A percentile compares a stretch with the other conserved stretches of the same genome.
phyloP scores from a whole-genome alignment of 1,140 invertebrate genomes.

The Penaeus chinensis region DNA sequence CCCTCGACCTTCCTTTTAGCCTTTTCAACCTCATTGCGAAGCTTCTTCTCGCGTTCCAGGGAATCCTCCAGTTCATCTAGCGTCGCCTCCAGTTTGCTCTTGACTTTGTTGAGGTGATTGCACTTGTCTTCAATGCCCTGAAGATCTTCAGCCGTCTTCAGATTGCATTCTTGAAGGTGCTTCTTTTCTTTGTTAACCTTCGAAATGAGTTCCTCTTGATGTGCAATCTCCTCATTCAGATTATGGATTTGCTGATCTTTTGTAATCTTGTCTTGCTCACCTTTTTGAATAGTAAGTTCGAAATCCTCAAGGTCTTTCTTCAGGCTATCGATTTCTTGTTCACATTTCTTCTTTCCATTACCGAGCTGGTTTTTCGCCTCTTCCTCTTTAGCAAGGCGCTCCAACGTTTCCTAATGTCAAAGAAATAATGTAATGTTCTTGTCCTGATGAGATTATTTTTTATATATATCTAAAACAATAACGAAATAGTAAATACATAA shows the following conservation, averaged over 20 bases:
- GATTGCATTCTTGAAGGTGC: slow-evolving; percentile 69
- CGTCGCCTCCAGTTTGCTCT: too few species aligned
- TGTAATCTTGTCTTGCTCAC: slow-evolving; percentile 67
- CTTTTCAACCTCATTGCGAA: too few species aligned
- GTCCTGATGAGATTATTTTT: too few species aligned
- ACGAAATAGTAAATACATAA: too few species aligned
- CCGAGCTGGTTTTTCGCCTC: slow-evolving; percentile 80
- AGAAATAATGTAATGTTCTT: too few species aligned
- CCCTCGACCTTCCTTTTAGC: too few species aligned
- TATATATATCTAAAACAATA: too few species aligned
- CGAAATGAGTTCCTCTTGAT: slow-evolving; percentile 68
- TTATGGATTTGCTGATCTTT: too few species aligned
- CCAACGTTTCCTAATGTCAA: slow-evolving; percentile 86
- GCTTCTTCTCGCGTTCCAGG: too few species aligned
- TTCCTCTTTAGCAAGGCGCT: slow-evolving; percentile 93
- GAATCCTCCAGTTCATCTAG: too few species aligned
- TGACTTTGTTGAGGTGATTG: too few species aligned
- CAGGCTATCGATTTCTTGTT: slow-evolving; percentile 89
- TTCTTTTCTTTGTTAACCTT: slow-evolving; percentile 78
- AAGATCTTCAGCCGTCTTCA: slow-evolving; percentile 71
- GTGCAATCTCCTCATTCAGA: too few species aligned
- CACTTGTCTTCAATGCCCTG: slow-evolving; percentile 65
- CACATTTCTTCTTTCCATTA: slow-evolving; percentile 86
- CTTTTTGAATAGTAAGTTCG: slow-evolving; percentile 89
- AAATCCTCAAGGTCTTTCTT: slow-evolving; percentile 98